These are phyloP conservation scores for Lepetodrilus schrolli DNA, from an alignment of 2,888 invertebrate genomes.

Conservation along the genomic window DNA sequence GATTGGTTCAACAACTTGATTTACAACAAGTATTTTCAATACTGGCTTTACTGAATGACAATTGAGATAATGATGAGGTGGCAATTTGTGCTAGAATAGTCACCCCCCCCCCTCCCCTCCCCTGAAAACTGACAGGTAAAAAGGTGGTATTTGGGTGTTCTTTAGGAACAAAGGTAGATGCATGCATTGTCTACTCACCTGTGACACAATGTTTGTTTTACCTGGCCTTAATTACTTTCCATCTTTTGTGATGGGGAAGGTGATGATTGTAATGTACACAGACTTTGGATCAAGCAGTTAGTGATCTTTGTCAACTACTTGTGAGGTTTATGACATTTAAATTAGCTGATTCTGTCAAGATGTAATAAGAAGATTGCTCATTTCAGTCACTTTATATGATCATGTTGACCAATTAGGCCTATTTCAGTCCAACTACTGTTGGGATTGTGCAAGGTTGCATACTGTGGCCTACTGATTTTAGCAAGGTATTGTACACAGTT, in stretches of 20 bases:
- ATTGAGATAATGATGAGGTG: neutral
- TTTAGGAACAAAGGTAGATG: slow-evolving; percentile 10
- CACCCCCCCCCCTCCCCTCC: too few species aligned
- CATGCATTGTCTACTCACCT: slow-evolving; percentile 18
- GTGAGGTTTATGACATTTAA: neutral
- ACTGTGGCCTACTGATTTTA: too few species aligned
- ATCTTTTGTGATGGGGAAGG: neutral
- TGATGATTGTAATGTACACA: slow-evolving; percentile 2
- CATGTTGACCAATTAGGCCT: too few species aligned
- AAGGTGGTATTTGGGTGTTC: neutral
- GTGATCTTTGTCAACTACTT: neutral
- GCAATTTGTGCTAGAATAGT: neutral
- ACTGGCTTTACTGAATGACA: neutral
- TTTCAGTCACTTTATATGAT: neutral
- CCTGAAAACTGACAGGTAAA: neutral
- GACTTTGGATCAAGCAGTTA: neutral
- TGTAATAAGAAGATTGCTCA: slow-evolving; percentile 11
- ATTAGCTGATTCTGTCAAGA: slow-evolving; percentile 12
- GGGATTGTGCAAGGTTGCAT: too few species aligned
- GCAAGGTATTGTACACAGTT: too few species aligned
- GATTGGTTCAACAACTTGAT: neutral
- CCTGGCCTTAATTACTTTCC: neutral
- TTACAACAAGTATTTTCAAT: neutral
- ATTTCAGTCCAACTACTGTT: too few species aligned
- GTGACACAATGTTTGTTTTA: slow-evolving; percentile 22